phyloP scores from a whole-genome alignment of 2,888 invertebrate species.

The Andrena bicolor region DNA sequence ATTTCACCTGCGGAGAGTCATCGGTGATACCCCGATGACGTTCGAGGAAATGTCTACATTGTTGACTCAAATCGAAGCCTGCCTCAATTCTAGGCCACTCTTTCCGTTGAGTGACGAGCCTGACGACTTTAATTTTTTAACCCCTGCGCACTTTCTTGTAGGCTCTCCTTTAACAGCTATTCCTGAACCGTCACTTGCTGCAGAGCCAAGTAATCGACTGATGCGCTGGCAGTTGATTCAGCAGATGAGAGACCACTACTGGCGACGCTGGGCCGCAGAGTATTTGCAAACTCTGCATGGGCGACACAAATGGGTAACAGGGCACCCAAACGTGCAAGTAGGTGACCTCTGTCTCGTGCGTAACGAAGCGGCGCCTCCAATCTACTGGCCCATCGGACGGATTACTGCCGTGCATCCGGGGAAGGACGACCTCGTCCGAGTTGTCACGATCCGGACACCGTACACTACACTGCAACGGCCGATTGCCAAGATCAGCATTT shows the following conservation, averaged over 20 bases:
- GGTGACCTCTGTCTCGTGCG: neutral
- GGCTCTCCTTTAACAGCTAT: too few species aligned
- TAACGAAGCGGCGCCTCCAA: neutral
- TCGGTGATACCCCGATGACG: too few species aligned
- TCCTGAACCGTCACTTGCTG: fast-evolving
- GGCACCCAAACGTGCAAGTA: neutral
- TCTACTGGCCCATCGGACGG: neutral
- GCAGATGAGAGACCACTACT: neutral
- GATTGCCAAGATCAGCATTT: too few species aligned
- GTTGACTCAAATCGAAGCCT: too few species aligned
- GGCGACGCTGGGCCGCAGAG: neutral
- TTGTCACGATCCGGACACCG: neutral
- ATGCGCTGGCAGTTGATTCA: neutral
- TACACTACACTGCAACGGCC: too few species aligned
- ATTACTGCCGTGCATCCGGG: neutral
- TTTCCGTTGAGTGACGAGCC: too few species aligned
- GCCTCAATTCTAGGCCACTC: too few species aligned
- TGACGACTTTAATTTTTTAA: too few species aligned
- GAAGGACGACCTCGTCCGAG: neutral
- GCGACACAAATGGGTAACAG: neutral
- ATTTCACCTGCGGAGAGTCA: too few species aligned
- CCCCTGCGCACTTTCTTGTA: too few species aligned
- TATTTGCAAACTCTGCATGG: neutral
- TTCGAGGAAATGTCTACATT: too few species aligned
- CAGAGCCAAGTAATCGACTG: neutral